Conservation (phyloP, 1,140 invertebrate species). For the Pogonus chalceus region DNA sequence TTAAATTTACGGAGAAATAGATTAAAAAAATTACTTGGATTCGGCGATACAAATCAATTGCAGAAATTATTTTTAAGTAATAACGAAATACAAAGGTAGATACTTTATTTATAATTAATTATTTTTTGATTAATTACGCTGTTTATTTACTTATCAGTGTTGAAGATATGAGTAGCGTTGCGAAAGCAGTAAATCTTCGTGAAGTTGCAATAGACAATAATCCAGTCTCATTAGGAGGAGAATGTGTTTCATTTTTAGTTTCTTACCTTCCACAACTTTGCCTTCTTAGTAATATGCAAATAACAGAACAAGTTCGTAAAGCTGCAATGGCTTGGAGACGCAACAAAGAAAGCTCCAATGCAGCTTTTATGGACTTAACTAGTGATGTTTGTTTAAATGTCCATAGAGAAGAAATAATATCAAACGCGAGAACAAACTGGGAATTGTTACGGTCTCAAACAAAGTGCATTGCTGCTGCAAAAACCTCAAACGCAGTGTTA, state of each 20-base stretch:
- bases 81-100: constrained; percentile 69
- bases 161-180: constrained; percentile 68
- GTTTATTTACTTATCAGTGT: constrained; percentile 47
- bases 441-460: constrained; percentile 59
- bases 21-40: constrained; percentile 67
- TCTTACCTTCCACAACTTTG: constrained; percentile 63
- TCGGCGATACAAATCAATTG: constrained; percentile 67
- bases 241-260: constrained; percentile 68
- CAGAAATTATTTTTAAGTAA: constrained; percentile 77
- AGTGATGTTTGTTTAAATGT: constrained; percentile 54
- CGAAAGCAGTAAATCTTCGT: constrained; percentile 57
- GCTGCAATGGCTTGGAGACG: constrained; percentile 64
- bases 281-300: constrained; percentile 59
- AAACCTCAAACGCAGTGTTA: constrained; percentile 15
- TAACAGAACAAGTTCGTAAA: constrained; percentile 63
- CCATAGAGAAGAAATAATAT: constrained; percentile 63
- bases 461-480: constrained; percentile 34
- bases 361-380: constrained; percentile 54
- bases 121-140: constrained; percentile 10
- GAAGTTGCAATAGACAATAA: constrained; percentile 83
- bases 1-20: constrained; percentile 80
- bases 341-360: constrained; percentile 60
- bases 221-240: constrained; percentile 61
- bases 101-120: constrained; percentile 21
- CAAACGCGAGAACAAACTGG: constrained; percentile 73